phyloP scores from a whole-genome alignment of 92 coral and sea anemone species.

The Plumapathes pennacea region DNA sequence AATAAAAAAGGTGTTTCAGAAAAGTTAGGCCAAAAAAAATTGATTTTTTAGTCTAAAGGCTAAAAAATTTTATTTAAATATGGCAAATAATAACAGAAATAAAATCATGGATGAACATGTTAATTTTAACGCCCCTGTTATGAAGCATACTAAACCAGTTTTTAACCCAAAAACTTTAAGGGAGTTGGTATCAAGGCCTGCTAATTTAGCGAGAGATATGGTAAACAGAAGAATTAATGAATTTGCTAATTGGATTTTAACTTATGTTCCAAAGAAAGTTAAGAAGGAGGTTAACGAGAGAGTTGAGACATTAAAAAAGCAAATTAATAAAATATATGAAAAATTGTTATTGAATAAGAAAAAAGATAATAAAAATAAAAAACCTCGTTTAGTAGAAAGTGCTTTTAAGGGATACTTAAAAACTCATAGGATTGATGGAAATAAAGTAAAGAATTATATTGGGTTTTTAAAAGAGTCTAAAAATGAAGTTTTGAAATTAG shows the following conservation, averaged over 20 bases:
- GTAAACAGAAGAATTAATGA: not conserved
- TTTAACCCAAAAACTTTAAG: no score
- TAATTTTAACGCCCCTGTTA: no score
- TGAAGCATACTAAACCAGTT: no score
- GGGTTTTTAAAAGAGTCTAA: not conserved
- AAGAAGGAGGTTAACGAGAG: not conserved
- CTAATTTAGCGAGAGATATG: no score
- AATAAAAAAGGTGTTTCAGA: no score
- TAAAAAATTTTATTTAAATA: no score
- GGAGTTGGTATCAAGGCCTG: no score
- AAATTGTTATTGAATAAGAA: no score
- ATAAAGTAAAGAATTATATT: not conserved
- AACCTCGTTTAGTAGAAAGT: not conserved
- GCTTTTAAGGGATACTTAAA: slow-evolving; percentile 24
- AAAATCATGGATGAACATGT: no score
- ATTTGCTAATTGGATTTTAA: slow-evolving; percentile 4
- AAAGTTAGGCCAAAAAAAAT: no score
- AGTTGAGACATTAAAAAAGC: not conserved
- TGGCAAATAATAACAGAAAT: no score
- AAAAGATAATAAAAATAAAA: not conserved
- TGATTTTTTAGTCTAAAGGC: no score
- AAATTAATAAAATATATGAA: not conserved
- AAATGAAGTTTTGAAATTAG: not conserved
- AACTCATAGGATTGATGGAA: slow-evolving; percentile 14
- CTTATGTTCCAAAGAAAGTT: not conserved